Base-by-base conservation (phyloP, 2,113 vertebrate genomes). In the Zapornia atra region DNA sequence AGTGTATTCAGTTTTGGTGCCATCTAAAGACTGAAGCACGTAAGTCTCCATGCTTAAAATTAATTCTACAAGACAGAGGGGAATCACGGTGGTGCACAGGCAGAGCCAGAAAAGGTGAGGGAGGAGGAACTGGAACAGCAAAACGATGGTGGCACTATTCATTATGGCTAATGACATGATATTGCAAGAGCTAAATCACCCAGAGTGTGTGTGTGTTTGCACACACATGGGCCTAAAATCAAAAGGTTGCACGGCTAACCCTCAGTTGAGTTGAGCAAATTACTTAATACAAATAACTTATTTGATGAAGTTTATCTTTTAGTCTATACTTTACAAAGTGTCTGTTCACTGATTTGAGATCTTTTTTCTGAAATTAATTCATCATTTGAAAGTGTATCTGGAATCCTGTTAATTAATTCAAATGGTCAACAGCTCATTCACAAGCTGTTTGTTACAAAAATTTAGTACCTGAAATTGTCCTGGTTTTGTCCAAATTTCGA, bases 1-100 rank as follows among this genome's bases (percentile, higher is more conserved):
- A 94, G 86, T 92, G 88, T 72, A 88, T 86, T 97, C 94, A 91
- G 92, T 97, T 95, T 81, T 94, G 94, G 96, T 93, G 94, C 96
- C 95, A 95, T 71, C 96, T 96, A 96, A 96, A 96, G 95, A 96
- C 96, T 95, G 92, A 94, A 97, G 82, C 48, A 54, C 1, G 81
- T 84, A 96, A 94, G 42, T 94, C 88, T 88, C 42, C 29, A 12
- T n/a, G 21, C 78, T 93, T 75, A 89, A 94, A 89, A 75, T 94
- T 51, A 93, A 79, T 87, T 86, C 61, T 84, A 34, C 80, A 63
- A 82, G 82, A 34, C 79, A 81, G 56, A 81, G 48, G 68, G 57
- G 70, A 84, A 92, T 78, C 53, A 53, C 34, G 10, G 10, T 17
- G 44, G 48, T 10, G 17, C 60, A 71, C 33, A 79, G 70, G 57